phyloP scores from a whole-genome alignment of 2,113 vertebrate species.

The Thalassarche chlororhynchos region DNA sequence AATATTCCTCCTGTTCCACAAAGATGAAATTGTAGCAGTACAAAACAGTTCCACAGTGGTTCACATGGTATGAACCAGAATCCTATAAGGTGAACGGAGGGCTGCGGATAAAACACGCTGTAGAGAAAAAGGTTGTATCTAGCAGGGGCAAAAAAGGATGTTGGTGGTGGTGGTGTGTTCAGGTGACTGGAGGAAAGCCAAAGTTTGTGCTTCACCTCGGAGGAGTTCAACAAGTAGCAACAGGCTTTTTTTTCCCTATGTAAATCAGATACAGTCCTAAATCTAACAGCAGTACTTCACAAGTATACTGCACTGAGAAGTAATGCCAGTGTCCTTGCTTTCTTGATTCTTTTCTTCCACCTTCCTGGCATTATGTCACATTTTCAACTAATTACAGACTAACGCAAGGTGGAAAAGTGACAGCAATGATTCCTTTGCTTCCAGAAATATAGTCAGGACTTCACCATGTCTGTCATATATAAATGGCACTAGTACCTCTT shows the following conservation, averaged over 20 bases:
- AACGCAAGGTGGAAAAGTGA: background rate
- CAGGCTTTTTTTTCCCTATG: background rate
- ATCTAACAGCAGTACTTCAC: background rate
- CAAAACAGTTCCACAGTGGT: background rate
- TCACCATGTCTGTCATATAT: background rate
- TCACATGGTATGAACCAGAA: background rate
- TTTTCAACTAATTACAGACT: constrained; percentile 26
- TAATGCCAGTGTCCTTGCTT: background rate
- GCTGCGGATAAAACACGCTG: background rate
- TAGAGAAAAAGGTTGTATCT: background rate
- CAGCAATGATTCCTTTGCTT: background rate
- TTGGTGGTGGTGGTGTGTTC: background rate
- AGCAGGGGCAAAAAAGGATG: background rate
- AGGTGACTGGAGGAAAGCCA: background rate
- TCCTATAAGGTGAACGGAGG: background rate
- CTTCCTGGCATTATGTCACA: background rate
- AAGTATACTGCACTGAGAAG: background rate
- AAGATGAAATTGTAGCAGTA: background rate
- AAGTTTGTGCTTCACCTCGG: background rate
- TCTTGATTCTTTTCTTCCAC: background rate
- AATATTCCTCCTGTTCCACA: background rate
- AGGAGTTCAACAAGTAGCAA: background rate
- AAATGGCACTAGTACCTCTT: background rate
- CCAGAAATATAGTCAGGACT: background rate
- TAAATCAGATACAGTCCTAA: background rate